These are phyloP conservation scores for Lethrus apterus DNA, from an alignment of 1,140 invertebrate genomes.

Conservation along the genomic window DNA sequence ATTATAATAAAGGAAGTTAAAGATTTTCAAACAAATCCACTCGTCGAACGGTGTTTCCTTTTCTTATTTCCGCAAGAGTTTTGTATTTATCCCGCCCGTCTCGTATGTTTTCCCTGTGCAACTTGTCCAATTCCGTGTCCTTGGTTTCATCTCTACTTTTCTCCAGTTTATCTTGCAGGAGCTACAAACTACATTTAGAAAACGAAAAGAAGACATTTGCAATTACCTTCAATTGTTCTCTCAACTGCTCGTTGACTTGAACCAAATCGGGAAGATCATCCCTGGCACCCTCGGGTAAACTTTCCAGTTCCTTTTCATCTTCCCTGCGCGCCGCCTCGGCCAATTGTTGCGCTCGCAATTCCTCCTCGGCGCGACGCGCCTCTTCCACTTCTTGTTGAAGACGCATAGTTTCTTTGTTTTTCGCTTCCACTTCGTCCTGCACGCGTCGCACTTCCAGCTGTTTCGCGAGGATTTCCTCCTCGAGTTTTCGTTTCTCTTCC, in stretches of 20 bases:
- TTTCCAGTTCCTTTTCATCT: constrained; percentile 26
- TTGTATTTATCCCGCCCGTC: constrained; percentile 37
- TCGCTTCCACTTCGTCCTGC: constrained; percentile 75
- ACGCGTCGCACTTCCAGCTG: constrained; percentile 83
- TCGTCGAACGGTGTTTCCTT: constrained; percentile 35
- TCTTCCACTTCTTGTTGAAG: constrained; percentile 68
- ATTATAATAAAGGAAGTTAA: too few relatives aligned
- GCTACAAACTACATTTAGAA: neutral
- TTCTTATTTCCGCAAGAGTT: constrained; percentile 35
- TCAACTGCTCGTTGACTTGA: constrained; percentile 32
- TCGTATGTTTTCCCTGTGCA: constrained; percentile 37
- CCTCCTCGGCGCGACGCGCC: constrained; percentile 30
- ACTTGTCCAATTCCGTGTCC: constrained; percentile 35
- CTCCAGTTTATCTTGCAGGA: constrained; percentile 11
- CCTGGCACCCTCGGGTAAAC: constrained; percentile 29
- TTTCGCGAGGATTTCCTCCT: constrained; percentile 80
- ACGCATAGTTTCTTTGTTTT: constrained; percentile 82
- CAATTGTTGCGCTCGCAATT: constrained; percentile 23
- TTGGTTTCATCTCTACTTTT: constrained; percentile 22
- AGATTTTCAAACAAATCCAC: constrained; percentile 40
- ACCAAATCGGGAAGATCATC: constrained; percentile 31
- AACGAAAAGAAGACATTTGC: neutral
- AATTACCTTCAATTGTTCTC: constrained; percentile 33
- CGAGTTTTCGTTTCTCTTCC: constrained; percentile 78
- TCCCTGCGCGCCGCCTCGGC: constrained; percentile 23